These are phyloP conservation scores for Aphaenogaster ashmeadi DNA, from an alignment of 1,140 invertebrate species.

Conservation along the genomic window DNA sequence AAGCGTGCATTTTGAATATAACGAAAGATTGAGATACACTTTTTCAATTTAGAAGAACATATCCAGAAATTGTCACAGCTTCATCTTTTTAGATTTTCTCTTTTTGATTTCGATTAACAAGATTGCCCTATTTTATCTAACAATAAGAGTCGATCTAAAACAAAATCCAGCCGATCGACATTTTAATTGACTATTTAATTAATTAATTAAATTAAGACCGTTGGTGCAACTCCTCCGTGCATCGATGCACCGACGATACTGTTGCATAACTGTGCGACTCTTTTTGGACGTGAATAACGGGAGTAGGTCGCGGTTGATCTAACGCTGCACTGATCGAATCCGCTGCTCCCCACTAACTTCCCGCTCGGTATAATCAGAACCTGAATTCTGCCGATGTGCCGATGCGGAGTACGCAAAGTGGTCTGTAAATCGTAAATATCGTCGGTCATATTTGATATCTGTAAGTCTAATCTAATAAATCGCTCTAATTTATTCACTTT, in stretches of 20 bases:
- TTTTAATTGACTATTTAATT: not conserved
- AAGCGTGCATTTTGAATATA: not conserved
- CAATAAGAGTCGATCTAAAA: not conserved
- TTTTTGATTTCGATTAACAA: not conserved
- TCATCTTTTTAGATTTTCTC: not conserved
- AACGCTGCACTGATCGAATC: slow-evolving; percentile 15
- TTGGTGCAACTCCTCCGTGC: slow-evolving; percentile 11
- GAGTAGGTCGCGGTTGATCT: not conserved
- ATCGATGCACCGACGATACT: not conserved
- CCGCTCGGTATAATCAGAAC: slow-evolving; percentile 9
- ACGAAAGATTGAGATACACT: not conserved
- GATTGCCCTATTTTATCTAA: not conserved
- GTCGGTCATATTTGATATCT: not conserved
- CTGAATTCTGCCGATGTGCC: not conserved
- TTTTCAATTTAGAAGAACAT: not conserved
- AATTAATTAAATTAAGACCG: slow-evolving; percentile 10
- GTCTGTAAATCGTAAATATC: not conserved
- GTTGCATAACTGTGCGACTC: slow-evolving; percentile 13
- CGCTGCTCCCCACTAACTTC: slow-evolving; percentile 25
- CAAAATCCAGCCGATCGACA: not conserved
- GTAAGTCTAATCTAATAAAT: slow-evolving; percentile 11
- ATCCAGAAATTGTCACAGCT: not conserved
- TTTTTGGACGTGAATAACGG: slow-evolving; percentile 29
- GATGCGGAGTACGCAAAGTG: not conserved
- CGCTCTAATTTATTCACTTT: not conserved